phyloP scores from a whole-genome alignment of 2,888 invertebrate species.

The Drosophila subsilvestris region DNA sequence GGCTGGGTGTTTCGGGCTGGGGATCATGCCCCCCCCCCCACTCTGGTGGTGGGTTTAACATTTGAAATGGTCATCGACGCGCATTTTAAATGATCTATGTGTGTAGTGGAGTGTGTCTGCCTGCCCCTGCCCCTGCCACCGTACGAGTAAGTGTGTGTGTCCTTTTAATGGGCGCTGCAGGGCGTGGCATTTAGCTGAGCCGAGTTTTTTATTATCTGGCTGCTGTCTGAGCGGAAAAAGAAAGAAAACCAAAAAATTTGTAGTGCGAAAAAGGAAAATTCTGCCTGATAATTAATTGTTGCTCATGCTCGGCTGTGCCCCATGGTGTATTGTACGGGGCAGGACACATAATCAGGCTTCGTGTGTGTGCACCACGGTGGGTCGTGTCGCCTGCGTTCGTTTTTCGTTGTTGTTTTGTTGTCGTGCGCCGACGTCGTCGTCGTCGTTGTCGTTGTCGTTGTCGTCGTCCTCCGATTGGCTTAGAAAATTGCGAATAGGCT shows the following conservation, averaged over 20 bases:
- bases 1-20: conserved; percentile 21
- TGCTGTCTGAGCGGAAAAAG: conserved; percentile 11
- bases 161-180: conserved; percentile 52
- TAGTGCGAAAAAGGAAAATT: conserved; percentile 49
- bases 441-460: conserved; percentile 45
- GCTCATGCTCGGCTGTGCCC: conserved; percentile 57
- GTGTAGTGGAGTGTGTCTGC: conserved; percentile 16
- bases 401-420: conserved; percentile 71
- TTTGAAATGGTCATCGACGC: conserved; percentile 81
- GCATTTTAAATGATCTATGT: conserved; percentile 81
- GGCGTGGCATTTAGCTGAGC: conserved; percentile 26
- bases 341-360: conserved; percentile 70
- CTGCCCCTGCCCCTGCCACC: no score
- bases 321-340: conserved; percentile 16
- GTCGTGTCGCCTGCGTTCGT: conserved; percentile 43
- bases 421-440: conserved; percentile 69
- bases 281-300: conserved; percentile 75
- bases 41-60: conserved; percentile 54
- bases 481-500: conserved; percentile 83
- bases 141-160: conserved; percentile 18
- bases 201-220: conserved; percentile 55
- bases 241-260: conserved; percentile 45
- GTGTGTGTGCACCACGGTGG: conserved; percentile 41
- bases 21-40: conserved; percentile 10
- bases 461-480: conserved; percentile 79